These are phyloP conservation scores for Cotesia congregata DNA, from an alignment of 2,888 invertebrate genomes.

Conservation along the genomic window DNA sequence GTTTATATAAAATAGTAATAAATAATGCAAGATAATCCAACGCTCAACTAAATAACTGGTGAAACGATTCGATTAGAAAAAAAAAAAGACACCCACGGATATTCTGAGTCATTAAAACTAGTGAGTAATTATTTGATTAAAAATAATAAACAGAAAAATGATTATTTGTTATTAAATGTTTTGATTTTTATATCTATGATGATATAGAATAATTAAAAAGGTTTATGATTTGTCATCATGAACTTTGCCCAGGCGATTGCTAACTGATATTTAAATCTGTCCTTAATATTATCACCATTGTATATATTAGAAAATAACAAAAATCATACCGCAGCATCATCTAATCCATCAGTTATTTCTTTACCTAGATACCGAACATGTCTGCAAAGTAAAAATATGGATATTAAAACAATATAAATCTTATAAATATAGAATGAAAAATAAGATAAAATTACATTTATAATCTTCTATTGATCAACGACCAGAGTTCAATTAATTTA, in stretches of 20 bases:
- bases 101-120: not conserved
- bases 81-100: not conserved
- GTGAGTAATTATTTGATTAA: not conserved
- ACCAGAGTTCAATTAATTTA: not conserved
- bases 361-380: not conserved
- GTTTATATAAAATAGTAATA: not conserved
- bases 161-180: not conserved
- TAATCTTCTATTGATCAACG: not conserved
- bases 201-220: conserved; percentile 29
- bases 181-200: not conserved
- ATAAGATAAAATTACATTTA: not conserved
- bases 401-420: not conserved
- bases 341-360: not conserved
- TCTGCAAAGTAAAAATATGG: not conserved
- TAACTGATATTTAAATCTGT: conserved; percentile 28
- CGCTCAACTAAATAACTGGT: not conserved
- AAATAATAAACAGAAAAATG: not conserved
- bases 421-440: not conserved
- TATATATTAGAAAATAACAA: conserved; percentile 11
- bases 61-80: not conserved
- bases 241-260: not conserved
- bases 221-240: conserved; percentile 24
- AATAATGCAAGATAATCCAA: not conserved
- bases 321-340: not conserved
- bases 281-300: conserved; percentile 14